Evolutionary conservation across 2,888 invertebrate species (phyloP).

Genomic region (Biston betularia): DNA sequence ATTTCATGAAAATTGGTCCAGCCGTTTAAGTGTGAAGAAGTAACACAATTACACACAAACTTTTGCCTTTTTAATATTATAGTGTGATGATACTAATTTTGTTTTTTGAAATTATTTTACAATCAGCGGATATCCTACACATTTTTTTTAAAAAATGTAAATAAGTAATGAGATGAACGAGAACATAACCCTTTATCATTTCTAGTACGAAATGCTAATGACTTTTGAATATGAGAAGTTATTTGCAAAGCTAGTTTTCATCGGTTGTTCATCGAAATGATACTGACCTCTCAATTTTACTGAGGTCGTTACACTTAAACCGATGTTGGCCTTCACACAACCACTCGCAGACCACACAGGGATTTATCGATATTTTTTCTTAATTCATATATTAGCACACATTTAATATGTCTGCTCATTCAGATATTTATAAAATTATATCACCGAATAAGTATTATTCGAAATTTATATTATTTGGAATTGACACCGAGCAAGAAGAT

Average conservation of each 20-base stretch:
- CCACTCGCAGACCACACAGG: background rate
- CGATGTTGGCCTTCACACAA: background rate
- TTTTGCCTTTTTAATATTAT: background rate
- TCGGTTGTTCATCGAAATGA: background rate
- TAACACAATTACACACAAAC: too few relatives aligned
- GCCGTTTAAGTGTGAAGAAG: too few relatives aligned
- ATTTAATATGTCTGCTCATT: too few relatives aligned
- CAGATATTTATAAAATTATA: background rate
- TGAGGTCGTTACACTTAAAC: slow-evolving; percentile 3
- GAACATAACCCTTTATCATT: slow-evolving; percentile 13
- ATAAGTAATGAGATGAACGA: too few relatives aligned
- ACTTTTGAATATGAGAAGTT: background rate
- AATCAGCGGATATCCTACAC: slow-evolving; percentile 23
- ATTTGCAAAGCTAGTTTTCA: background rate
- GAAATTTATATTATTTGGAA: too few relatives aligned
- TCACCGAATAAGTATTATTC: background rate
- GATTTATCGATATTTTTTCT: background rate
- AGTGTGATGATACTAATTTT: background rate
- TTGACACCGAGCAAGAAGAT: too few relatives aligned
- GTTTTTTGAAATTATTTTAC: slow-evolving; percentile 3
- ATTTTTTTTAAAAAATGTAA: too few relatives aligned
- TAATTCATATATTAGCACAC: too few relatives aligned
- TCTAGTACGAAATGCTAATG: slow-evolving; percentile 5
- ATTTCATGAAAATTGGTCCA: too few relatives aligned
- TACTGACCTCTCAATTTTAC: background rate